Evolutionary conservation across 2,888 invertebrate genomes (phyloP).

Genomic region (Diarsia dahlii): DNA sequence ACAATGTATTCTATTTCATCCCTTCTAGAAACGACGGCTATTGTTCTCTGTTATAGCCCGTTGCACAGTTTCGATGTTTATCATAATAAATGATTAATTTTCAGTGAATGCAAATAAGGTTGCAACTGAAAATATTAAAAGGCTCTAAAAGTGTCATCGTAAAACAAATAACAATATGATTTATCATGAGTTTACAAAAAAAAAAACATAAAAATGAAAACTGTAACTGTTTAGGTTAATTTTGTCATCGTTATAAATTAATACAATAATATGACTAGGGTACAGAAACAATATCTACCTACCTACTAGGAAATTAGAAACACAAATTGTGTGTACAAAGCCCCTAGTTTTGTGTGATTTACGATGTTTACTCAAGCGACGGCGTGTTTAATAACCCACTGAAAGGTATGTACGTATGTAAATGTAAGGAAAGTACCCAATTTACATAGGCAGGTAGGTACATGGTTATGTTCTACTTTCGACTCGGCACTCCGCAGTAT

Average conservation of each 20-base stretch:
- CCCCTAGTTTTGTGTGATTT: conserved; percentile 85
- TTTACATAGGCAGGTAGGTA: conserved; percentile 69
- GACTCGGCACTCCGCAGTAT: conserved; percentile 49
- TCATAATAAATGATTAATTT: background rate
- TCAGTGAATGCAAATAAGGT: background rate
- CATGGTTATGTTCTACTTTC: conserved; percentile 65
- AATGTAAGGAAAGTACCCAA: conserved; percentile 75
- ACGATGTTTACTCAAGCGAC: conserved; percentile 83
- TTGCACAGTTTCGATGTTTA: conserved; percentile 41
- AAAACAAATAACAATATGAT: conserved; percentile 18
- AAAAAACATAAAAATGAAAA: background rate
- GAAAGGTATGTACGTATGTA: conserved; percentile 79
- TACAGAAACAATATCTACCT: conserved; percentile 65
- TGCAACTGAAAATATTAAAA: background rate
- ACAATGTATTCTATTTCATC: conserved; percentile 57
- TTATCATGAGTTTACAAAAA: background rate
- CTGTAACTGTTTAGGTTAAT: background rate
- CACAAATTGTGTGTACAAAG: conserved; percentile 83
- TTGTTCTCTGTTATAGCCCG: conserved; percentile 59
- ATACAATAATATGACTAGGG: conserved; percentile 59
- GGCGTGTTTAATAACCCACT: conserved; percentile 84
- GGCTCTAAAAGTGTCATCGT: conserved; percentile 1
- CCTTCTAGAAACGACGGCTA: conserved; percentile 42
- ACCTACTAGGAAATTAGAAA: conserved; percentile 81
- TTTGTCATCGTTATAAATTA: conserved; percentile 28